Base-by-base conservation (phyloP, 2,888 invertebrate genomes). In the Drepanosiphum platanoidis region DNA sequence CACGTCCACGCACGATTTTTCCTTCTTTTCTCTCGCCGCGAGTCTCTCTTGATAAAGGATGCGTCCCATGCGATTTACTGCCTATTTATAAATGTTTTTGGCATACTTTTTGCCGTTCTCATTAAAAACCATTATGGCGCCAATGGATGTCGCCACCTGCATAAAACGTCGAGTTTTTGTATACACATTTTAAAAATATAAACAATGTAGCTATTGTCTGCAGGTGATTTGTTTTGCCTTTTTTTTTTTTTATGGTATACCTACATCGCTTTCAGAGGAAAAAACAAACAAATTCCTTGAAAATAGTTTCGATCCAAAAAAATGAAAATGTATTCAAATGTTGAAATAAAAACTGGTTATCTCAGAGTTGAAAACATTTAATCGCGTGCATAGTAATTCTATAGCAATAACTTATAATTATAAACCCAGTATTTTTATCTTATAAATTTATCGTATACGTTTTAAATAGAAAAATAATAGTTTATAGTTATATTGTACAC, bases 111-210 rank as follows among this genome's bases (percentile, higher is more conserved):
- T 30, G 42, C 46, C 46, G 68, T 79, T 79, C 79, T 68, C 34
- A 52, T 79, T 79, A 79, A 52, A 68, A 79, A 79, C 79, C 34
- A 68, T 79, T 79, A 79, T 68, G 79, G 79, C 66, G 66, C 79
- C 79, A 46, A 79, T 66, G 79, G 68, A 68, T 79, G 68, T 30
- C 70, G 66, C 68, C 46, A 52, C 79, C 68, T 68, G 46, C 32
- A 79, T 79, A 79, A 78, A 79, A 79, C 68, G 18, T 52, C n/a
- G 68, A 27, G 68, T 79, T 79, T 79, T 79, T 79, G 66, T 79
- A 34, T 79, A 39, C 9, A 32, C 27, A 42, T 71, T 79, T 66
- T 52, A 32, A 13, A 79, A 79, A 13, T 27, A 68, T 68, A 52
- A 80, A 80, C 52, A 80, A 80, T 52, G 66, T 27, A 18, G 3